A percentile compares a stretch with the other conserved stretches of the same genome.
Evolutionary conservation across 2,113 vertebrate species (phyloP).

Genomic region (Apeltes quadracus): DNA sequence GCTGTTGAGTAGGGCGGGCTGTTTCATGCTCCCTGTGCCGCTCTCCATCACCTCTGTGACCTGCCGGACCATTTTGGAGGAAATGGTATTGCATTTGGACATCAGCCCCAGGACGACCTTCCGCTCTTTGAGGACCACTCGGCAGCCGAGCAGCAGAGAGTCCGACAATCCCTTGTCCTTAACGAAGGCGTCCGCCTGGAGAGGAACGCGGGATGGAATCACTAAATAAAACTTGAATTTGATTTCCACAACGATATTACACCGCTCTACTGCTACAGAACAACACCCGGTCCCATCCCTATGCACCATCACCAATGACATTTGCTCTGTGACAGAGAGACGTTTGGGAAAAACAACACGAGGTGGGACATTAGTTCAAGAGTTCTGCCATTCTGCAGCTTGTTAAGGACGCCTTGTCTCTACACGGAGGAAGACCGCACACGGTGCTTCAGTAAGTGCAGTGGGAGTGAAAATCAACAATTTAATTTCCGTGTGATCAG

Average conservation of each 20-base stretch:
- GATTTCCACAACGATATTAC: neutral
- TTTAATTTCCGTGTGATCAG: slow-evolving; percentile 10
- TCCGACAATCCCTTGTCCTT: slow-evolving; percentile 86
- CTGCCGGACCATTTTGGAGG: slow-evolving; percentile 87
- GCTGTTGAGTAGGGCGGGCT: slow-evolving; percentile 86
- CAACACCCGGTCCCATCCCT: neutral
- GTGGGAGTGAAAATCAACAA: neutral
- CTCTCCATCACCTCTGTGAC: slow-evolving; percentile 86
- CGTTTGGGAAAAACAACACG: neutral
- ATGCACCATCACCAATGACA: neutral
- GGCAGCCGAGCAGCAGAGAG: slow-evolving; percentile 88
- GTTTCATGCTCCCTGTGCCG: slow-evolving; percentile 81
- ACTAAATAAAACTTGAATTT: neutral
- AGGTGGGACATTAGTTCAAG: neutral
- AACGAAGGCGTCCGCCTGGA: slow-evolving; percentile 71
- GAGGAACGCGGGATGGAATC: neutral
- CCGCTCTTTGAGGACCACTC: slow-evolving; percentile 88
- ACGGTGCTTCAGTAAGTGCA: no score
- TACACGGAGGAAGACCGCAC: neutral
- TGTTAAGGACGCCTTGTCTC: neutral
- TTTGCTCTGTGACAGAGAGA: slow-evolving; percentile 14
- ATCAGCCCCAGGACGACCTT: slow-evolving; percentile 91
- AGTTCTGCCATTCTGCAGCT: neutral
- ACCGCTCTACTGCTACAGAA: neutral
- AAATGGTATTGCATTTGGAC: slow-evolving; percentile 93